Conservation (phyloP, 2,797 vertebrate species). For the Myoxocephalus aenaeus region DNA sequence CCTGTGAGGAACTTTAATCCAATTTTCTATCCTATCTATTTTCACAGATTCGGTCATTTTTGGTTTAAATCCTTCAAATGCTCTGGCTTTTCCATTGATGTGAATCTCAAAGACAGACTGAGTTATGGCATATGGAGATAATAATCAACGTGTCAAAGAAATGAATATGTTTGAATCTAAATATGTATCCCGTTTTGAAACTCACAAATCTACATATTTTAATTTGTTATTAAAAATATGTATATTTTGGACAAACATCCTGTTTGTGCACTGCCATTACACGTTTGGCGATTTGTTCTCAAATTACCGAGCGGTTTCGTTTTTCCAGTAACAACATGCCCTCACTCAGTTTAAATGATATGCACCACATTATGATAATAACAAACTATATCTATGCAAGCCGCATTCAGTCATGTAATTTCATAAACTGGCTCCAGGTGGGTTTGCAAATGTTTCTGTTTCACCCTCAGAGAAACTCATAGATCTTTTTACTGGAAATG, state of each 20-base stretch:
- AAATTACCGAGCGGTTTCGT: background rate
- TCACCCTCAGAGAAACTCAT: conserved; percentile 19
- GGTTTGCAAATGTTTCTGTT: conserved; percentile 27
- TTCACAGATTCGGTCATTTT: background rate
- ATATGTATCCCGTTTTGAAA: background rate
- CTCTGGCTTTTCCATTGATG: background rate
- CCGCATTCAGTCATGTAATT: conserved; percentile 6
- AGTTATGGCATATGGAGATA: background rate
- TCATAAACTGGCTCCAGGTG: conserved; percentile 46
- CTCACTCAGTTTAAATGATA: conserved; percentile 14
- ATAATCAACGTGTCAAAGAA: conserved; percentile 1
- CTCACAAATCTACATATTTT: background rate
- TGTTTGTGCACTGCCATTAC: background rate
- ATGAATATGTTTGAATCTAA: background rate
- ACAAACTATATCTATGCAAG: conserved; percentile 12
- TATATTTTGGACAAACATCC: background rate
- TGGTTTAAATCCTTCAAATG: background rate
- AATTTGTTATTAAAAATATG: background rate
- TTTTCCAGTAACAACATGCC: background rate
- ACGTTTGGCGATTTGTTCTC: background rate
- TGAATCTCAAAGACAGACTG: background rate
- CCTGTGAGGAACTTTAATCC: background rate
- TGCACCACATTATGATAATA: conserved; percentile 2
- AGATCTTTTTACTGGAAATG: conserved; percentile 41
- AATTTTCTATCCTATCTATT: background rate